Conservation (phyloP, 2,797 vertebrate genomes). For the Catostomus latipinnis region DNA sequence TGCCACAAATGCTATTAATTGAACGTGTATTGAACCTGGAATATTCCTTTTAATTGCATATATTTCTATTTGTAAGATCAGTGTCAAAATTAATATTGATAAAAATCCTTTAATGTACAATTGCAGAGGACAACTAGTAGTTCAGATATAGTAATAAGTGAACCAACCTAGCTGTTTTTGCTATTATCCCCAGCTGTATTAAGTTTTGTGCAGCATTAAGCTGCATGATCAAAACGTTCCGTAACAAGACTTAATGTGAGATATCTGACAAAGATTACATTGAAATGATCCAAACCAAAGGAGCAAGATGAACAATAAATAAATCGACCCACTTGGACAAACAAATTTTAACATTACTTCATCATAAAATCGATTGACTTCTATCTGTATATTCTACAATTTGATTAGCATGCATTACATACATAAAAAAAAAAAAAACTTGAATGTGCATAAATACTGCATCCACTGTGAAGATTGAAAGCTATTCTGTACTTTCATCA, state of each 20-base stretch:
- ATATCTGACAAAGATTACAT: not conserved
- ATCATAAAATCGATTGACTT: not conserved
- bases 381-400: not conserved
- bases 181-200: not conserved
- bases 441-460: slow-evolving; percentile 38
- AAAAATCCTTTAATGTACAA: not conserved
- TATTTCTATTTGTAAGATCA: not conserved
- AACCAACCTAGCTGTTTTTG: not conserved
- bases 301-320: not conserved
- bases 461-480: not conserved
- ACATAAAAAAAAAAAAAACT: not conserved
- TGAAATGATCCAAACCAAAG: slow-evolving; percentile 26
- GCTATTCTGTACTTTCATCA: slow-evolving; percentile 3
- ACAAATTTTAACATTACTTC: not conserved
- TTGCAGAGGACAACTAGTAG: not conserved
- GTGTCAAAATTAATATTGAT: not conserved
- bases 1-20: too few relatives aligned
- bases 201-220: slow-evolving; percentile 1
- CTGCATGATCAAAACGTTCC: not conserved
- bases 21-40: too few relatives aligned
- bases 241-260: not conserved
- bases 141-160: not conserved
- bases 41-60: not conserved
- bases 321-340: not conserved
- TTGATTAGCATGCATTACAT: not conserved